Evolutionary conservation across 2,797 vertebrate species (phyloP).

Genomic region (Hypotaenidia okinawae): DNA sequence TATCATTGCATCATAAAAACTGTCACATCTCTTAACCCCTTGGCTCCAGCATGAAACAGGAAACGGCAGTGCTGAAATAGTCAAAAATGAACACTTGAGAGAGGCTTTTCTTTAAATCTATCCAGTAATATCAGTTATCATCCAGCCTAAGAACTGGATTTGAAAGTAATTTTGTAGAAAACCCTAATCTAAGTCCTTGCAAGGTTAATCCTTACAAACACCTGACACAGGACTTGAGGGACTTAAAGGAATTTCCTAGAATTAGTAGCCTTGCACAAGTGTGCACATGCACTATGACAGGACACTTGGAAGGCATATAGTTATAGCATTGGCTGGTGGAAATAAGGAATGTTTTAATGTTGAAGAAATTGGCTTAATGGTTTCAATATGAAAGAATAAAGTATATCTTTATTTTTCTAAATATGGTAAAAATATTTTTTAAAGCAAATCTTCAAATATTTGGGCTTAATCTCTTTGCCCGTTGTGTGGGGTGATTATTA

Average conservation of each 20-base stretch:
- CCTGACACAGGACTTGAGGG: constrained; percentile 9
- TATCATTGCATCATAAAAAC: background rate
- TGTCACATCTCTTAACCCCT: background rate
- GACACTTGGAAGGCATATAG: background rate
- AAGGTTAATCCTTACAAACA: constrained; percentile 37
- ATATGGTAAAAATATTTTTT: constrained; percentile 41
- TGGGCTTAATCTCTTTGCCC: background rate
- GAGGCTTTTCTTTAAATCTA: constrained; percentile 1
- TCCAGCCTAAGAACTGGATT: background rate
- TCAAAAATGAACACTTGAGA: background rate
- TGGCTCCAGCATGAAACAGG: background rate
- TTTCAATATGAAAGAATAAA: constrained; percentile 43
- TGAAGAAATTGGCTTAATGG: constrained; percentile 9
- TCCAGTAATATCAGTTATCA: constrained; percentile 30
- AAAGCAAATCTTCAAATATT: constrained; percentile 30
- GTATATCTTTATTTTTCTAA: constrained; percentile 12
- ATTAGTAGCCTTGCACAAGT: background rate
- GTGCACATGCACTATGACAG: background rate
- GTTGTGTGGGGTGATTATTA: constrained; percentile 44
- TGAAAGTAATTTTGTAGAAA: constrained; percentile 36
- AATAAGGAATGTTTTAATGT: background rate
- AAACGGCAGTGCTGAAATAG: background rate
- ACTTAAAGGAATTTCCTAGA: constrained; percentile 1
- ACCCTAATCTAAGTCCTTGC: constrained; percentile 16
- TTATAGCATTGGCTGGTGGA: background rate